Evolutionary conservation across 2,113 vertebrate species (phyloP).

Genomic region (Albula glossodonta): DNA sequence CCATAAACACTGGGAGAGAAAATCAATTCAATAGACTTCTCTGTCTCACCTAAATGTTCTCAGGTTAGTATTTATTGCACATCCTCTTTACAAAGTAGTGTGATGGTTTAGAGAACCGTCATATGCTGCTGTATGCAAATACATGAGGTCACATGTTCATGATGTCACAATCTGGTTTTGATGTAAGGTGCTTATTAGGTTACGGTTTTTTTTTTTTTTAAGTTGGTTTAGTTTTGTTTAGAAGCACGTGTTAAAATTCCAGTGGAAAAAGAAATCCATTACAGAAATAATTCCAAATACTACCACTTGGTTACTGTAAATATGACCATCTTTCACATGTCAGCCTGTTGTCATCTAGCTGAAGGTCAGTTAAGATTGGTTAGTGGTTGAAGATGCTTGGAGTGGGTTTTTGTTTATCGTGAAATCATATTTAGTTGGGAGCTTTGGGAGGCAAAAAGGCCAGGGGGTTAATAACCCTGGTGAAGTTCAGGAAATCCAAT

Average conservation of each 20-base stretch:
- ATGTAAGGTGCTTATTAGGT: no score
- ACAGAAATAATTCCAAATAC: neutral
- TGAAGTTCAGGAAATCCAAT: conserved; percentile 22
- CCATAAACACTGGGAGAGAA: no score
- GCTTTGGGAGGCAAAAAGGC: neutral
- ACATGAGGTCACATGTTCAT: neutral
- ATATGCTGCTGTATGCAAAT: no score
- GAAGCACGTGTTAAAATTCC: no score
- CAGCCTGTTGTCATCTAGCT: neutral
- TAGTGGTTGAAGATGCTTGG: neutral
- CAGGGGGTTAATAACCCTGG: conserved; percentile 12
- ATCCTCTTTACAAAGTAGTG: neutral
- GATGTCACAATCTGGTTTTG: neutral
- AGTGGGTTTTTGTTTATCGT: neutral
- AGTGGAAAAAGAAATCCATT: no score
- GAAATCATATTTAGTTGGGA: neutral
- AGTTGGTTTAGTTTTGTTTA: neutral
- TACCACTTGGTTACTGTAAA: neutral
- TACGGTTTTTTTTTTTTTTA: neutral
- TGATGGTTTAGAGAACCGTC: neutral
- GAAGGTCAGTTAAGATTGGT: neutral
- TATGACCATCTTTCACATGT: neutral
- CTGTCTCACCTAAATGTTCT: no score
- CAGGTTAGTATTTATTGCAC: neutral
- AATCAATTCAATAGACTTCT: no score